These are phyloP conservation scores for Pampus argenteus DNA, from an alignment of 2,797 vertebrate genomes.

Conservation along the genomic window DNA sequence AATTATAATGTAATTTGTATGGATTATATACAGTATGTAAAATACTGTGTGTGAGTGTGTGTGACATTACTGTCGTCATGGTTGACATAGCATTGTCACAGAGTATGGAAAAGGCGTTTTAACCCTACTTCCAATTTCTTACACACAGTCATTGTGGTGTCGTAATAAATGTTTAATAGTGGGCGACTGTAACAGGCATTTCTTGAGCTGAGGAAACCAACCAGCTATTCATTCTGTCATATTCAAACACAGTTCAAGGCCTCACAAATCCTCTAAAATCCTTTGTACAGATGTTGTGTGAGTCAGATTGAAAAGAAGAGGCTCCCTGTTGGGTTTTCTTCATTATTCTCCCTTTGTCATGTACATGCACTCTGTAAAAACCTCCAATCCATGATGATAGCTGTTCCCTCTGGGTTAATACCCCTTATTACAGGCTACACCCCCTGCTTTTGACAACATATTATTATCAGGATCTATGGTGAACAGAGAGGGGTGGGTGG, in stretches of 20 bases:
- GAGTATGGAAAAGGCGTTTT: not conserved
- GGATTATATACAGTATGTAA: not conserved
- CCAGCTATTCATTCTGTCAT: conserved; percentile 27
- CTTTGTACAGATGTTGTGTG: conserved; percentile 64
- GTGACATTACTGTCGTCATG: not conserved
- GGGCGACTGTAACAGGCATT: not conserved
- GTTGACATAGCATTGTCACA: not conserved
- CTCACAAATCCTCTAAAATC: conserved; percentile 54
- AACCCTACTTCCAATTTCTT: not conserved
- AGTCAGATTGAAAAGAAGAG: conserved; percentile 68
- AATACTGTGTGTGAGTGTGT: not conserved
- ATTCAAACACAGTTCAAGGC: conserved; percentile 59
- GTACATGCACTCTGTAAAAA: conserved; percentile 46
- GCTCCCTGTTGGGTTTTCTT: conserved; percentile 55
- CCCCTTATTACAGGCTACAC: conserved; percentile 65
- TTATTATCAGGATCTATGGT: conserved; percentile 65
- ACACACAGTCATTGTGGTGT: not conserved
- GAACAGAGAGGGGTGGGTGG: conserved; percentile 38
- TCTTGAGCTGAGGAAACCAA: conserved; percentile 31
- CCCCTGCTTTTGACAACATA: conserved; percentile 61
- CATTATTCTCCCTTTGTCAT: conserved; percentile 57
- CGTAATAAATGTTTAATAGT: conserved; percentile 24
- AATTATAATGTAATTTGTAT: not conserved
- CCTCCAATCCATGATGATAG: conserved; percentile 64
- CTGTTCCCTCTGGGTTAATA: conserved; percentile 69